Evolutionary conservation across 2,888 invertebrate species (phyloP).

Genomic region (Mythimna albipuncta): DNA sequence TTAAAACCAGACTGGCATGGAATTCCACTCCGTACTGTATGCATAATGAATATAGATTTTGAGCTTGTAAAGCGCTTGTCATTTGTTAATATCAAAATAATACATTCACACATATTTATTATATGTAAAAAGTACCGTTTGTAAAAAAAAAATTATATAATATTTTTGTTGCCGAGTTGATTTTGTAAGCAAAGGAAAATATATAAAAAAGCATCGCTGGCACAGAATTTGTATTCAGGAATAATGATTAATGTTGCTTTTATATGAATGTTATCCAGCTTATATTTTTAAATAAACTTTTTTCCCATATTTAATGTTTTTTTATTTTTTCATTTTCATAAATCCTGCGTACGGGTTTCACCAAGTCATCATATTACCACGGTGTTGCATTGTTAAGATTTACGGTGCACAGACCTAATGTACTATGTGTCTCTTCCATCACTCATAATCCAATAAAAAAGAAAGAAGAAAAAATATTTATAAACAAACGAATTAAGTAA

Average conservation of each 20-base stretch:
- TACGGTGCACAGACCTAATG: no score
- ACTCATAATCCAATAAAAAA: no score
- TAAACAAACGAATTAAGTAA: no score
- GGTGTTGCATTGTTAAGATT: no score
- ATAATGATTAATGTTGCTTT: slow-evolving; percentile 38
- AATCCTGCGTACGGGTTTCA: no score
- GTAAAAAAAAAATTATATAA: neutral
- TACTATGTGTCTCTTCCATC: no score
- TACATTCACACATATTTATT: slow-evolving; percentile 3
- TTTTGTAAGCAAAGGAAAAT: slow-evolving; percentile 16
- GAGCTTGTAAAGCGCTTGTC: slow-evolving; percentile 14
- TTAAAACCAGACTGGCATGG: no score
- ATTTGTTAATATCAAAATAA: neutral
- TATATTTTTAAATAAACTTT: slow-evolving; percentile 56
- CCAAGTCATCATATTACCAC: no score
- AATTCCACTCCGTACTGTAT: no score
- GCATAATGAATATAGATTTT: no score
- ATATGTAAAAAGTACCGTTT: neutral
- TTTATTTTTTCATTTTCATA: neutral
- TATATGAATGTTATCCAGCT: slow-evolving; percentile 51
- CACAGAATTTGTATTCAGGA: slow-evolving; percentile 11
- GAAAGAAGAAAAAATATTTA: no score
- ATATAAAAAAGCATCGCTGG: neutral
- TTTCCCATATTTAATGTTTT: slow-evolving; percentile 33
- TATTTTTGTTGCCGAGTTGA: neutral